These are phyloP conservation scores for Neotragus pygmaeus DNA, from an alignment of 2,113 vertebrate genomes.

Conservation along the genomic window DNA sequence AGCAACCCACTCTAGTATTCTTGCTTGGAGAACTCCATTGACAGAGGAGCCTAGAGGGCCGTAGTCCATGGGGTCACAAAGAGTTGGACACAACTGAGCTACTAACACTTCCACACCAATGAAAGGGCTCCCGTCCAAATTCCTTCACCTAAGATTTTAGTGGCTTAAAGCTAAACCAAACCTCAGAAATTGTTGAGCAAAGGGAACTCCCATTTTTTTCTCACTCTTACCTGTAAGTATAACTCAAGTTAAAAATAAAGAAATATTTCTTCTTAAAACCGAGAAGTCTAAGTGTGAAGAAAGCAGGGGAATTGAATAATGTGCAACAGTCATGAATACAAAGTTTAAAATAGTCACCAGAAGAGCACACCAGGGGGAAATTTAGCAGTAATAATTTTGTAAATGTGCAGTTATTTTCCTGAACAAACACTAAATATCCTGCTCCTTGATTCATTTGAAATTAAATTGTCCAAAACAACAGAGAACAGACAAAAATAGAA, in stretches of 20 bases:
- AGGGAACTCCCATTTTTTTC: neutral
- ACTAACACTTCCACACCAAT: neutral
- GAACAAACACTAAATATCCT: neutral
- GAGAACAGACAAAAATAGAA: neutral
- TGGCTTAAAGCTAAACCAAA: neutral
- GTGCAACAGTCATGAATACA: neutral
- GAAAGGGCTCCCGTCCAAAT: neutral
- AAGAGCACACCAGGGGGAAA: neutral
- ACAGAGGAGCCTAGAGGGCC: neutral
- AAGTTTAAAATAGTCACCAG: neutral
- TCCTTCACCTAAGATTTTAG: neutral
- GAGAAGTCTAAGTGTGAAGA: neutral
- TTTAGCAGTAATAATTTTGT: neutral
- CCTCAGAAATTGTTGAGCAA: neutral
- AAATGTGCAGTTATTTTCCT: neutral
- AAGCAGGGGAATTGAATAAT: neutral
- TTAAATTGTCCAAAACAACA: constrained; percentile 2
- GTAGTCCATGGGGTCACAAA: neutral
- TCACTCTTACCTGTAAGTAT: neutral
- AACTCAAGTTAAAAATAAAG: neutral
- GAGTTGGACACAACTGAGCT: neutral
- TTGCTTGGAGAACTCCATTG: neutral
- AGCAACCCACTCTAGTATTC: neutral
- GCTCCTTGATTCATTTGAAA: constrained; percentile 7
- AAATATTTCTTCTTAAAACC: neutral